These are phyloP conservation scores for Haemorhous mexicanus DNA, from an alignment of 2,113 vertebrate genomes.

Conservation along the genomic window DNA sequence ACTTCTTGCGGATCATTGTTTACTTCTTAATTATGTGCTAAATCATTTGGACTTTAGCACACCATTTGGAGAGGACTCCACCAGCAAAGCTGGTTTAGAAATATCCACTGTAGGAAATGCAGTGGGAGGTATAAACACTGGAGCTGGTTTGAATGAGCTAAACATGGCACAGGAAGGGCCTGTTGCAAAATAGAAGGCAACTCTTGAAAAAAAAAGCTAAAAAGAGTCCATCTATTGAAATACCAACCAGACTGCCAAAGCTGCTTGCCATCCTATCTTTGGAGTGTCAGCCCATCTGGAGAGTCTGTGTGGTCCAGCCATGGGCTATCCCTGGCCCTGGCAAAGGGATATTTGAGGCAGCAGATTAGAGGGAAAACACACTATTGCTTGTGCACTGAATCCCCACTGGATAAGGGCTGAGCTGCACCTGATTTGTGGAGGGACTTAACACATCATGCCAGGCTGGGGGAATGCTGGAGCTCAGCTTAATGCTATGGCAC, in stretches of 20 bases:
- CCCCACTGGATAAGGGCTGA: background rate
- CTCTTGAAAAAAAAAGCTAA: background rate
- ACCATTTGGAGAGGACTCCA: background rate
- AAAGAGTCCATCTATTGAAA: background rate
- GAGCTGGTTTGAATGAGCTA: background rate
- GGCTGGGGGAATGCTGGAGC: background rate
- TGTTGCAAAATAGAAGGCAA: background rate
- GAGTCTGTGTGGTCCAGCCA: background rate
- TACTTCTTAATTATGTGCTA: constrained; percentile 23
- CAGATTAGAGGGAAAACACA: background rate
- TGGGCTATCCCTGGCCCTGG: background rate
- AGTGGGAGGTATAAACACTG: background rate
- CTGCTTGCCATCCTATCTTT: background rate
- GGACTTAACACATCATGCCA: background rate
- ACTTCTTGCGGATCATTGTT: background rate
- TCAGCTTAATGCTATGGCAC: background rate
- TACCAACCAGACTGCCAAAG: background rate
- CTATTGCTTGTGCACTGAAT: background rate
- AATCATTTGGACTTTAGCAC: constrained; percentile 2
- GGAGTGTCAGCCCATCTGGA: background rate
- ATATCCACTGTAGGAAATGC: background rate
- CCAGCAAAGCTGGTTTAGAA: background rate
- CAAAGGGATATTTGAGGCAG: background rate
- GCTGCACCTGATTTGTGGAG: background rate
- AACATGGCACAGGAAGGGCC: background rate